Evolutionary conservation across 1,140 invertebrate species (phyloP), one percentile per base, ranked within the genome.

Genomic region (Babylonia areolata): DNA sequence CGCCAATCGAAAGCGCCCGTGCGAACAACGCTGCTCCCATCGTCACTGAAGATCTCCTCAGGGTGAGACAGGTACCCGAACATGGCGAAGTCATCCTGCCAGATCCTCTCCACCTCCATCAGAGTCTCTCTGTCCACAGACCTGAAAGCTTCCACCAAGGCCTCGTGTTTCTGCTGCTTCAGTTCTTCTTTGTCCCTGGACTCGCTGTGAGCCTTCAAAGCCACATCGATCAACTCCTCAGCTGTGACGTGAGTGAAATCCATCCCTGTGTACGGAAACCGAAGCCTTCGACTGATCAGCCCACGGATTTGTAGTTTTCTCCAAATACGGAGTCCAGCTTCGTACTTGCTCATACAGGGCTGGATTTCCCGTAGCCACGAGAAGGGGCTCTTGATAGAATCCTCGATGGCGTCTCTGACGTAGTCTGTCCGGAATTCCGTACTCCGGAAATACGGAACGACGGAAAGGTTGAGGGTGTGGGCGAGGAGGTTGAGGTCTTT

Each of bases 251-350:
- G 15, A 9, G n/a, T 86, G 77, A 69, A 39, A 58, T 28, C 31
- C 58, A 17, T 17, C 54, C 39, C 3, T 31, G n/a, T 64, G 42
- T 40, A 86, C 11, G 85, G 85, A 12, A 78, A 81, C 17, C 15
- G 31, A n/a, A 71, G 40, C 15, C 42, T 35, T 31, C 79, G 42
- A 35, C 51, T 51, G 5, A 86, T 71, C 15, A 81, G 12, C 2
- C 85, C 85, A 12, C 78, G 77, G 33, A 86, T 86, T 80, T 86
- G 85, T 20, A 86, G 54, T 39, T 86, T 80, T 23, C 85, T 15
- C 85, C 85, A 86, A 12, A 86, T 64, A 3, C 85, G 28, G 33
- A 58, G 31, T 17, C 79, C 79, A 17, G 64, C 64, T 69, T 80
- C 85, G 37, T 58, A 35, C 20, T 64, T 81, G 28, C 35, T 71